These are phyloP conservation scores for Drosophila limbata DNA, from an alignment of 2,888 invertebrate species.

Conservation along the genomic window DNA sequence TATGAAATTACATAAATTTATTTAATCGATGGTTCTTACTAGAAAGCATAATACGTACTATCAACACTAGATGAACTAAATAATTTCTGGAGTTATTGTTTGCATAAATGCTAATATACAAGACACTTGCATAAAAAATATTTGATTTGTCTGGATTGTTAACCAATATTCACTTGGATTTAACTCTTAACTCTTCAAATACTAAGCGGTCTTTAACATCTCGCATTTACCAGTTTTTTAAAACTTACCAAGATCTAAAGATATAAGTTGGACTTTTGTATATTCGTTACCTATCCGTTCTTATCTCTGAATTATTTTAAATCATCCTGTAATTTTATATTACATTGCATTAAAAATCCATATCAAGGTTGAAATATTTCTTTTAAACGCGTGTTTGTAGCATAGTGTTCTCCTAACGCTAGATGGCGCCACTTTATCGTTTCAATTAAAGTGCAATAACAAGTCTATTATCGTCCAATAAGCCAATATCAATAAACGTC, in stretches of 20 bases:
- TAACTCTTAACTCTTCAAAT: background rate
- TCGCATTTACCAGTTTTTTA: background rate
- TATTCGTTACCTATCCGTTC: too few species aligned
- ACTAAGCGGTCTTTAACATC: background rate
- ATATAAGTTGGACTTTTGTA: background rate
- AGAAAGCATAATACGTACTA: too few species aligned
- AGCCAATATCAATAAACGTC: conserved; percentile 72
- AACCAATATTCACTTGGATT: background rate
- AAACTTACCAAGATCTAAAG: background rate
- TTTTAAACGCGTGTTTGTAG: background rate
- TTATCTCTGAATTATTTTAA: too few species aligned
- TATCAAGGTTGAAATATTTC: too few species aligned
- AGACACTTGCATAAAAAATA: too few species aligned
- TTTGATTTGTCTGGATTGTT: background rate
- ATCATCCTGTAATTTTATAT: too few species aligned
- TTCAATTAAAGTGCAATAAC: conserved; percentile 80
- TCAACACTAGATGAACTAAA: too few species aligned
- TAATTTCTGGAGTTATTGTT: too few species aligned
- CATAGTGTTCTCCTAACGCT: conserved; percentile 17
- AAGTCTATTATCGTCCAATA: conserved; percentile 75
- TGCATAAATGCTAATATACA: too few species aligned
- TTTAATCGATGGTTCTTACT: too few species aligned
- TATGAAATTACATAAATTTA: too few species aligned
- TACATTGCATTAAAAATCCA: background rate
- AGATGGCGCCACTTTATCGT: conserved; percentile 60